Evolutionary conservation across 1,140 invertebrate species (phyloP).

Genomic region (Acarapis woodi): DNA sequence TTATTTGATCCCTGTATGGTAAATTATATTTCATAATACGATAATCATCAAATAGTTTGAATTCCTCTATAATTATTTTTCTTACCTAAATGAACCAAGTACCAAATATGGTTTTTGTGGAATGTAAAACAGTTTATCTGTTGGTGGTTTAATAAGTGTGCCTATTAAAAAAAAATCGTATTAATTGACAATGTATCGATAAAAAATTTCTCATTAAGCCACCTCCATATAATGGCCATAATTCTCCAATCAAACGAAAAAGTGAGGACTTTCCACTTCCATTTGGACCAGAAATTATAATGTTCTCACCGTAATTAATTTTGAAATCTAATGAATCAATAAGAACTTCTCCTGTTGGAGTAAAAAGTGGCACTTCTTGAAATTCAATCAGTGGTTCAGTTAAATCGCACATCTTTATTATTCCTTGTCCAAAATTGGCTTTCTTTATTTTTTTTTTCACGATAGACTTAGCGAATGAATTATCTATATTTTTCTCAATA

Average conservation of each 20-base stretch:
- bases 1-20: constrained; percentile 63
- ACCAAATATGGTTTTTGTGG: constrained; percentile 90
- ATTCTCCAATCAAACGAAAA: constrained; percentile 69
- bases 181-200: neutral
- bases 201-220: too few species aligned
- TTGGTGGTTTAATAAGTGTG: constrained; percentile 73
- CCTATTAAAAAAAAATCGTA: neutral
- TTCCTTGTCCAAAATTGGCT: constrained; percentile 2
- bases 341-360: constrained; percentile 84
- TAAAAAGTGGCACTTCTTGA: constrained; percentile 70
- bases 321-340: constrained; percentile 51
- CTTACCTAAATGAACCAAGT: constrained; percentile 20
- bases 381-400: constrained; percentile 24
- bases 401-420: constrained; percentile 7
- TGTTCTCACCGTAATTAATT: constrained; percentile 9
- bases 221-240: constrained; percentile 89
- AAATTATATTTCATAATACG: too few species aligned
- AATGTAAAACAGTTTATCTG: constrained; percentile 85
- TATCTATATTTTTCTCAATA: constrained; percentile 38
- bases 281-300: constrained; percentile 35
- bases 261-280: constrained; percentile 87
- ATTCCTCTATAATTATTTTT: too few species aligned
- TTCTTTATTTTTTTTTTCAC: neutral
- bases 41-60: too few species aligned
- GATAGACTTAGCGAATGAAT: too few species aligned